These are phyloP conservation scores for Leucophora obtusa DNA, from an alignment of 2,888 invertebrate species.

Conservation along the genomic window DNA sequence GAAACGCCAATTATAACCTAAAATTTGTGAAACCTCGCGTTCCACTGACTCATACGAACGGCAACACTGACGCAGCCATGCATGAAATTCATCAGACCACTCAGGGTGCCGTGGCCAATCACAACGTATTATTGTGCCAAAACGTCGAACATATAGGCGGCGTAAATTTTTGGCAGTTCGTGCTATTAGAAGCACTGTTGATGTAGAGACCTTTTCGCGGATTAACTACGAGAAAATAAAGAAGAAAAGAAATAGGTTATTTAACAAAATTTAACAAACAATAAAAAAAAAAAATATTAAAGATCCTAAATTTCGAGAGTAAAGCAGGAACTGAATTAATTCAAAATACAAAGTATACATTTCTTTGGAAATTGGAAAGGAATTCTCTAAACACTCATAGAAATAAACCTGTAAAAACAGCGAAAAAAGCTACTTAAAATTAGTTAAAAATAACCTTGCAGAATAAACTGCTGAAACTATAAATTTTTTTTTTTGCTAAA, in stretches of 20 bases:
- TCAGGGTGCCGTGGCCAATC: slow-evolving; percentile 84
- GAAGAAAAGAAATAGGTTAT: background rate
- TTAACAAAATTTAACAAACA: too few relatives aligned
- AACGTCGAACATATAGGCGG: slow-evolving; percentile 83
- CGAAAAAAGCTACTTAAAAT: too few relatives aligned
- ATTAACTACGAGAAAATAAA: slow-evolving; percentile 80
- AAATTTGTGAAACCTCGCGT: slow-evolving; percentile 83
- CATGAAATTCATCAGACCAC: slow-evolving; percentile 84
- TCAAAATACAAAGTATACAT: too few relatives aligned
- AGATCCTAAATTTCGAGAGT: too few relatives aligned
- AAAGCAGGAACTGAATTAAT: too few relatives aligned
- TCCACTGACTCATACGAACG: slow-evolving; percentile 83
- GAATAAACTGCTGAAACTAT: too few relatives aligned
- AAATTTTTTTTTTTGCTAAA: too few relatives aligned
- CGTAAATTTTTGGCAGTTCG: slow-evolving; percentile 82
- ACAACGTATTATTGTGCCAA: slow-evolving; percentile 85
- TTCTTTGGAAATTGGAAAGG: too few relatives aligned
- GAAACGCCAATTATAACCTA: slow-evolving; percentile 85
- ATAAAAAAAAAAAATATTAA: too few relatives aligned
- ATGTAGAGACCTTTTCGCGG: slow-evolving; percentile 87
- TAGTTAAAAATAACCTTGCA: too few relatives aligned
- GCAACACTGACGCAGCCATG: slow-evolving; percentile 83
- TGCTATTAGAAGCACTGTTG: slow-evolving; percentile 86
- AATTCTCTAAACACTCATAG: too few relatives aligned
- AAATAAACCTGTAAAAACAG: too few relatives aligned